Evolutionary conservation across 2,888 invertebrate species (phyloP), one percentile per base, ranked within the genome.

Genomic region (Gymnocheta viridis): DNA sequence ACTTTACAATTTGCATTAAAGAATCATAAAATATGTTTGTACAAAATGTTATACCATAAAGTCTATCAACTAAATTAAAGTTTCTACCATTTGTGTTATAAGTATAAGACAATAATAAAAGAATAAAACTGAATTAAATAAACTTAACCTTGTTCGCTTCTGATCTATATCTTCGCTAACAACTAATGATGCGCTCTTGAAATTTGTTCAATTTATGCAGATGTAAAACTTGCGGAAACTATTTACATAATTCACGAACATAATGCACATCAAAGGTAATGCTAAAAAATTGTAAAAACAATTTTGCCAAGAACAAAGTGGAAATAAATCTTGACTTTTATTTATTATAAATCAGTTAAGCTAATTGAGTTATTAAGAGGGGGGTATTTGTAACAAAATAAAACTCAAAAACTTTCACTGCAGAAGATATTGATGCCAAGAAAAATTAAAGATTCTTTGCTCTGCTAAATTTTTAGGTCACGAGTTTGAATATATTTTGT

Each of bases 201-300:
- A 51, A 29, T 19, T 73, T 29, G 12, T 51, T 67, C 22, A 73
- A 80, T 49, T 73, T 67, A 74, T 81, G 73, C 80, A 74, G 80
- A 67, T 74, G 14, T 0, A 14, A 56, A 67, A 38, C 51, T 73
- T 67, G 14, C 24, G 5, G 2, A 66, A 49, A 77, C 35, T 3
- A 35, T 19, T 64, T 38, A 38, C 9, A 38, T 41, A 38, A 19
- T n/a, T 10, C 64, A 35, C 10, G 47, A 22, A 1, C 35, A 49
- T 47, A 64, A 32, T 47, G 27, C 27, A n/a, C 1, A 14, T 2
- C 29, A 56, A 64, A 70, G 24, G 38, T 70, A 19, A 58, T n/a
- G 1, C 32, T 32, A 58, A 32, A 29, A 32, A 41, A n/a, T n/a
- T 4, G 2, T 4, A 38, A 1, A n/a, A 3, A n/a, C 1, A 41